Conservation (phyloP, 2,113 vertebrate species). For the Pelusios castaneus region DNA sequence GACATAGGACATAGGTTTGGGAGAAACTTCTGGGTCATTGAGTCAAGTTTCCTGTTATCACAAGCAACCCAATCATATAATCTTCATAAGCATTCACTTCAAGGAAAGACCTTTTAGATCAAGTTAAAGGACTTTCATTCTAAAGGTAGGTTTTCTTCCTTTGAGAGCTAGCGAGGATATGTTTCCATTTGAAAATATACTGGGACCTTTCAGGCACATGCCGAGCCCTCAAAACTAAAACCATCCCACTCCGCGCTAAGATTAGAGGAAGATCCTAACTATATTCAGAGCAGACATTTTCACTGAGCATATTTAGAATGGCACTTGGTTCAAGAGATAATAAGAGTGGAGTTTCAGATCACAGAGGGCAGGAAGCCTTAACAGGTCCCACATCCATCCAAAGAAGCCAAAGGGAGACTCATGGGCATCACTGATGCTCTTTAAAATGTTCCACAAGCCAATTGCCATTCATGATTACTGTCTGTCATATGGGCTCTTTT, state of each 20-base stretch:
- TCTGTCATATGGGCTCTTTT: neutral
- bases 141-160: constrained; percentile 33
- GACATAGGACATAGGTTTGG: neutral
- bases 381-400: neutral
- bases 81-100: constrained; percentile 37
- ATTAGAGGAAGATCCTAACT: constrained; percentile 2
- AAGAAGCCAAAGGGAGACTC: neutral
- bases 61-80: neutral
- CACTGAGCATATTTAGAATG: neutral
- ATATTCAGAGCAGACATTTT: neutral
- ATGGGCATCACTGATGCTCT: neutral
- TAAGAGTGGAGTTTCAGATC: neutral
- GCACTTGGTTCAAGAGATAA: neutral
- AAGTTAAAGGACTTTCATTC: neutral
- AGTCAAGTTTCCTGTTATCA: neutral
- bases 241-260: constrained; percentile 15
- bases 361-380: neutral
- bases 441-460: neutral
- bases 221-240: constrained; percentile 49
- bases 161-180: constrained; percentile 33
- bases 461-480: neutral
- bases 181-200: constrained; percentile 57
- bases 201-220: neutral
- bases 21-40: neutral
- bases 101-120: constrained; percentile 37